phyloP scores from a whole-genome alignment of 1,140 invertebrate genomes.

The Acromyrmex heyeri region DNA sequence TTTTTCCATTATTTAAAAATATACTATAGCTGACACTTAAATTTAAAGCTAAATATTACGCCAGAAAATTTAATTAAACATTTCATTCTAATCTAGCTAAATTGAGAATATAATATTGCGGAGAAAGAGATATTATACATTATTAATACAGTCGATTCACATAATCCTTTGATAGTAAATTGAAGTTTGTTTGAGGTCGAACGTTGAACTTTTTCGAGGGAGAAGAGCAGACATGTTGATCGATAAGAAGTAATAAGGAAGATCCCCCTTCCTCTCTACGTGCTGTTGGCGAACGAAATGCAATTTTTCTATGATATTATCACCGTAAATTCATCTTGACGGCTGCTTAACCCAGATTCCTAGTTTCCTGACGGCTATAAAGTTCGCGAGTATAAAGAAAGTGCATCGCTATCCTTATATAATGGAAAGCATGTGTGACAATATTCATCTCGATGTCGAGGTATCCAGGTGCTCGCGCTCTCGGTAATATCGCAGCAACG shows the following conservation, averaged over 20 bases:
- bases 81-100: not conserved
- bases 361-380: conserved; percentile 48
- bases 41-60: not conserved
- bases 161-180: conserved; percentile 14
- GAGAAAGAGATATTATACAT: not conserved
- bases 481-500: conserved; percentile 5
- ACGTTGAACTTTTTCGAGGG: not conserved
- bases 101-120: not conserved
- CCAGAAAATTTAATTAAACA: not conserved
- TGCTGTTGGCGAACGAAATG: conserved; percentile 73
- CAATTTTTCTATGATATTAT: conserved; percentile 81
- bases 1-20: not conserved
- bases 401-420: conserved; percentile 9
- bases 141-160: not conserved
- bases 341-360: conserved; percentile 80
- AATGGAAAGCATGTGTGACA: conserved; percentile 26
- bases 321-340: conserved; percentile 79
- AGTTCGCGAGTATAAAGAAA: conserved; percentile 23
- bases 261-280: not conserved
- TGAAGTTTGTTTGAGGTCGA: conserved; percentile 35
- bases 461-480: not conserved
- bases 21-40: not conserved
- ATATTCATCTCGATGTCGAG: conserved; percentile 33
- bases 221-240: conserved; percentile 60
- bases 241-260: conserved; percentile 76